These are phyloP conservation scores for Orius insidiosus DNA, from an alignment of 1,140 invertebrate genomes.

Conservation along the genomic window DNA sequence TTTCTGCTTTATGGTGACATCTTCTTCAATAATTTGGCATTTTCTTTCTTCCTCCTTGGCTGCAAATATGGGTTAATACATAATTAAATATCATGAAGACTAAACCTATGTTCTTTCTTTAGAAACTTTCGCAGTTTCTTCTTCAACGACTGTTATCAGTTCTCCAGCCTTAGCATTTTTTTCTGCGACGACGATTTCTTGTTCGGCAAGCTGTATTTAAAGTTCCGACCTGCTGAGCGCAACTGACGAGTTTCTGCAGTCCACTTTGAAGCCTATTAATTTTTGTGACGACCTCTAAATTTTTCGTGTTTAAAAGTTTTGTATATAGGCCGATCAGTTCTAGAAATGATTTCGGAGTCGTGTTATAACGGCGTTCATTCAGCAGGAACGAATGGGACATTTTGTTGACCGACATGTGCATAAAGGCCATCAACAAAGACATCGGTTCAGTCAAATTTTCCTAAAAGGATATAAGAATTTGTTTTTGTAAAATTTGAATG, in stretches of 20 bases:
- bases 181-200: conserved; percentile 71
- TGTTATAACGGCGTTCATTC: conserved; percentile 85
- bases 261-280: conserved; percentile 74
- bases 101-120: conserved; percentile 68
- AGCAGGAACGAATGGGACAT: conserved; percentile 63
- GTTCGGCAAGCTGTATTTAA: conserved; percentile 60
- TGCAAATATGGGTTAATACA: no score
- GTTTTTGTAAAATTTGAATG: conserved; percentile 27
- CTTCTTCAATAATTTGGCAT: conserved; percentile 72
- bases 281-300: conserved; percentile 53
- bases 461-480: conserved; percentile 33
- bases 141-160: conserved; percentile 74
- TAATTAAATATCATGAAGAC: no score
- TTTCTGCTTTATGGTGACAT: conserved; percentile 66
- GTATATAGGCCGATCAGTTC: conserved; percentile 80
- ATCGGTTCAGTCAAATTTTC: conserved; percentile 40
- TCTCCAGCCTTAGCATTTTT: conserved; percentile 83
- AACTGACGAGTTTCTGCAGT: conserved; percentile 66
- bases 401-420: conserved; percentile 73
- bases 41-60: conserved; percentile 73
- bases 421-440: conserved; percentile 77
- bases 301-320: conserved; percentile 63
- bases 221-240: conserved; percentile 56
- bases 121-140: conserved; percentile 77
- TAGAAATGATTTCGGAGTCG: conserved; percentile 89